These are phyloP conservation scores for Cheilosia soror DNA, from an alignment of 2,888 invertebrate genomes.

Conservation along the genomic window DNA sequence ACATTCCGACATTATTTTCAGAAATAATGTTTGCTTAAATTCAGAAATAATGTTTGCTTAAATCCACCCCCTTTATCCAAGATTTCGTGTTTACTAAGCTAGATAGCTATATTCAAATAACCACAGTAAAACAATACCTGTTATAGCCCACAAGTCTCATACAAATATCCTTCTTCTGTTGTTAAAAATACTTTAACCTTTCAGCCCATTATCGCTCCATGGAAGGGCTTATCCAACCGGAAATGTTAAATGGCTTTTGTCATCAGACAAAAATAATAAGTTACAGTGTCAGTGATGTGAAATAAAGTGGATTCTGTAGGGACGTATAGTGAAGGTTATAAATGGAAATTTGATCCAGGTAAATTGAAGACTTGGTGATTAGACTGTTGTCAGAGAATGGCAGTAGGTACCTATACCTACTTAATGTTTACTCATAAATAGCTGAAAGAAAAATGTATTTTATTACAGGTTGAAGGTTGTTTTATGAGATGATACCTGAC, in stretches of 20 bases:
- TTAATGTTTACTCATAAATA: neutral
- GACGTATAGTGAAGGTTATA: neutral
- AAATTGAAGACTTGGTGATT: neutral
- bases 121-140: neutral
- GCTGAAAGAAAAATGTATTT: neutral
- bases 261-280: conserved; percentile 36
- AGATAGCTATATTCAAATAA: neutral
- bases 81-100: no score
- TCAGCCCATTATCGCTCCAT: neutral
- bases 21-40: no score
- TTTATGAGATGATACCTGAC: neutral
- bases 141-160: neutral
- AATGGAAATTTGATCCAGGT: conserved; percentile 41
- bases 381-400: no score
- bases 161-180: neutral
- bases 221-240: neutral
- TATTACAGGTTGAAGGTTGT: neutral
- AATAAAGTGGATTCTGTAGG: conserved; percentile 28
- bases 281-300: conserved; percentile 45
- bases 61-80: no score
- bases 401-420: neutral
- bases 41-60: no score
- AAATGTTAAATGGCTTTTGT: conserved; percentile 37
- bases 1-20: no score
- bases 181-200: neutral